phyloP scores from a whole-genome alignment of 2,797 vertebrate species.

The Scarus forsteni region DNA sequence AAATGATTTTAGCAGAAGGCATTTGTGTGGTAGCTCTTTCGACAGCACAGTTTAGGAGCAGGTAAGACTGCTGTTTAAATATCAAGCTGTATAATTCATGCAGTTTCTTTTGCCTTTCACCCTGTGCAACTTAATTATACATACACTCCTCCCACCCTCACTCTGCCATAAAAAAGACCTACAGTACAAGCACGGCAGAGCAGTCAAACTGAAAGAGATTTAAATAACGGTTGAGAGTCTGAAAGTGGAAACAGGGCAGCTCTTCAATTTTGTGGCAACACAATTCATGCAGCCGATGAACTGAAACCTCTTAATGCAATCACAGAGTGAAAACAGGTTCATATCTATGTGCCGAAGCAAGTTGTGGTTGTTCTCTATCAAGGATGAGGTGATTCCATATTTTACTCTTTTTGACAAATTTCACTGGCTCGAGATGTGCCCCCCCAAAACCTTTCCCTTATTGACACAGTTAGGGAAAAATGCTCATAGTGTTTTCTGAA shows the following conservation, averaged over 20 bases:
- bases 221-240: conserved; percentile 9
- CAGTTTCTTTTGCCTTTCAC: conserved; percentile 60
- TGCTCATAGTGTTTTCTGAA: no score
- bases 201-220: conserved; percentile 23
- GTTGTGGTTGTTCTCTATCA: no score
- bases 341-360: neutral
- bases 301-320: neutral
- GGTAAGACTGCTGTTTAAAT: conserved; percentile 51
- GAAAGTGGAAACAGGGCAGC: conserved; percentile 1
- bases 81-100: conserved; percentile 68
- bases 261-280: conserved; percentile 6
- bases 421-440: no score
- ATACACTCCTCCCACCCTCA: conserved; percentile 31
- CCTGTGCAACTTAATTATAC: conserved; percentile 62
- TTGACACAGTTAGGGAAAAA: no score
- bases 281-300: neutral
- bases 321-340: neutral
- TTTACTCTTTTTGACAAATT: no score
- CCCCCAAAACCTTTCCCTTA: no score
- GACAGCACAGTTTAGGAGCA: conserved; percentile 19
- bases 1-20: conserved; percentile 18
- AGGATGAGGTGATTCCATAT: no score
- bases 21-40: conserved; percentile 16
- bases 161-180: conserved; percentile 4
- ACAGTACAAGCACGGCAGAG: conserved; percentile 9